Percentiles rank a stretch among this genome's conserved stretches.
Evolutionary conservation across 2,797 vertebrate genomes (phyloP).

Genomic region (Gephyroberyx darwinii): DNA sequence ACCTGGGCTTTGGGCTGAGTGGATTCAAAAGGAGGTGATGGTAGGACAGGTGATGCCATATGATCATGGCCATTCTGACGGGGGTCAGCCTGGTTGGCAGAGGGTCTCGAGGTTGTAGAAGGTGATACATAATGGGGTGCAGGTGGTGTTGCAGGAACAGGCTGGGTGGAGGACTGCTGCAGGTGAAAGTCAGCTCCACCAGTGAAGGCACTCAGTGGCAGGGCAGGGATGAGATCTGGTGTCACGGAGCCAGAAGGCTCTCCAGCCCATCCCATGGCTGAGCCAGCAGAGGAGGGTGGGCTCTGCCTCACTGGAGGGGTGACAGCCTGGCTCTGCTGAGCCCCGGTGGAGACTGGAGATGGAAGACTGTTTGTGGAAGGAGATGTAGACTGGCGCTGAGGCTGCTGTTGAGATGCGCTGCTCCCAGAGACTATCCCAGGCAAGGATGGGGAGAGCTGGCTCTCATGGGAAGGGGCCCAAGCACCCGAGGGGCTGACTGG

Average conservation of each 20-base stretch:
- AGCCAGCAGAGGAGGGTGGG: constrained; percentile 56
- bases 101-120: constrained; percentile 43
- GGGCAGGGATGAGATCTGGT: constrained; percentile 63
- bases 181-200: constrained; percentile 62
- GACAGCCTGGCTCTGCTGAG: constrained; percentile 49
- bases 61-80: constrained; percentile 52
- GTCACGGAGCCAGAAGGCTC: constrained; percentile 44
- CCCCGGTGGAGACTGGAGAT: not conserved
- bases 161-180: constrained; percentile 55
- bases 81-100: constrained; percentile 16
- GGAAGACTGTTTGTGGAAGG: constrained; percentile 66
- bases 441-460: constrained; percentile 48
- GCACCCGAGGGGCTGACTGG: constrained; percentile 64
- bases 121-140: constrained; percentile 35
- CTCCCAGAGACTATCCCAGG: constrained; percentile 31
- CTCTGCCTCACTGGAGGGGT: constrained; percentile 51
- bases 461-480: constrained; percentile 59
- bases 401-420: constrained; percentile 53
- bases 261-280: constrained; percentile 45
- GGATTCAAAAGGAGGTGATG: constrained; percentile 44
- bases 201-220: constrained; percentile 73
- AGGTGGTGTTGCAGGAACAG: constrained; percentile 24
- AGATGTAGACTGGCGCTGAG: constrained; percentile 52
- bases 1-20: constrained; percentile 54
- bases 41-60: constrained; percentile 12